These are phyloP conservation scores for Pollicipes pollicipes DNA, from an alignment of 1,140 invertebrate species.

Conservation along the genomic window DNA sequence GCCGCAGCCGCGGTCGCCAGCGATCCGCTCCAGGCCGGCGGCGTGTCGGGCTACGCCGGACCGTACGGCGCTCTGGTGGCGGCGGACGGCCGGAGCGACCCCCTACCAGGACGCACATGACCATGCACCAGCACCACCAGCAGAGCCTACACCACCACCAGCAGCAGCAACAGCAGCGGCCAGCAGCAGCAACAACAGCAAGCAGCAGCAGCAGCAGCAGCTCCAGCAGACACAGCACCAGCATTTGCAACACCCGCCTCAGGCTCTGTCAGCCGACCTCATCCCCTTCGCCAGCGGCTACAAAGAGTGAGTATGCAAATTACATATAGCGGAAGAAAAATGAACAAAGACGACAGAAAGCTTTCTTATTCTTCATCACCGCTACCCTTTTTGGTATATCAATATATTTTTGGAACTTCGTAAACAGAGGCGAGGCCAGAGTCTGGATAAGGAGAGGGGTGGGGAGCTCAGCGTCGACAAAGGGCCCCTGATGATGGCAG, in stretches of 20 bases:
- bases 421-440: no score
- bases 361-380: no score
- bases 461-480: no score
- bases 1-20: slow-evolving; percentile 18
- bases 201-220: slow-evolving; percentile 22
- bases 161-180: slow-evolving; percentile 27
- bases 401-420: no score
- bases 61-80: background rate
- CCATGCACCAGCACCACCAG: background rate
- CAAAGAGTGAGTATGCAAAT: background rate
- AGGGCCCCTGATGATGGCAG: no score
- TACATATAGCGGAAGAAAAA: no score
- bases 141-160: slow-evolving; percentile 14
- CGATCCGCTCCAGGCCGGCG: no score
- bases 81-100: background rate
- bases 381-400: no score
- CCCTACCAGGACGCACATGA: background rate
- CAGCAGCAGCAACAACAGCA: slow-evolving; percentile 22
- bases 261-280: background rate
- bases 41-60: background rate
- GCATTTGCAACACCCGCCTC: background rate
- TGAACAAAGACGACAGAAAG: no score
- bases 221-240: background rate
- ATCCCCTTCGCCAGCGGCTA: background rate
- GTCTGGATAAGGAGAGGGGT: no score